Conservation (phyloP, 2,113 vertebrate species). For the Serilophus lunatus region DNA sequence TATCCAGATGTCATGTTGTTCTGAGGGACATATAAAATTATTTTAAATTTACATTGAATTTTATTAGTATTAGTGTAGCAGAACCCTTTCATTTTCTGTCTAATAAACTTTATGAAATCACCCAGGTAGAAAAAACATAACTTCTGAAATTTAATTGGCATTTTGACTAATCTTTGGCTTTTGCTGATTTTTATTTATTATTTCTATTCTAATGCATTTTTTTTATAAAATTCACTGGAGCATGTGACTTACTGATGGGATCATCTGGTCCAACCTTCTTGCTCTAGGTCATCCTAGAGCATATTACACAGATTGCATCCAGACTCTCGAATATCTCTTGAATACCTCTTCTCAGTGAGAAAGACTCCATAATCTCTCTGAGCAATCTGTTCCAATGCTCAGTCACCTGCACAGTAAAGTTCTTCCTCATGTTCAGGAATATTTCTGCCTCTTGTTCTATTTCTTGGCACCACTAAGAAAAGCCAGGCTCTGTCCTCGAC, state of each 20-base stretch:
- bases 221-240: not conserved
- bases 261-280: not conserved
- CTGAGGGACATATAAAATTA: not conserved
- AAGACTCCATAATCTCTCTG: not conserved
- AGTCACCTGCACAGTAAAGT: not conserved
- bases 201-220: not conserved
- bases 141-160: not conserved
- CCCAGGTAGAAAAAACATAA: not conserved
- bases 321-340: not conserved
- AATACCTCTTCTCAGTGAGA: not conserved
- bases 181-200: not conserved
- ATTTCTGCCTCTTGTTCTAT: not conserved
- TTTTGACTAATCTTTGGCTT: not conserved
- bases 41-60: not conserved
- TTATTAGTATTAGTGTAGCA: not conserved
- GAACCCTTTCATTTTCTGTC: not conserved
- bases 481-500: not conserved
- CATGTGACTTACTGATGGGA: not conserved
- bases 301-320: not conserved
- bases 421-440: not conserved
- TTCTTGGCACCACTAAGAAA: not conserved
- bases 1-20: not conserved
- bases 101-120: not conserved
- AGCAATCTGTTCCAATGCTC: not conserved
- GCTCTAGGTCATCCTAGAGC: not conserved